Percentiles rank a stretch among this genome's conserved stretches.
Evolutionary conservation across 2,888 invertebrate species (phyloP).

Genomic region (Nemapogon koenigi): DNA sequence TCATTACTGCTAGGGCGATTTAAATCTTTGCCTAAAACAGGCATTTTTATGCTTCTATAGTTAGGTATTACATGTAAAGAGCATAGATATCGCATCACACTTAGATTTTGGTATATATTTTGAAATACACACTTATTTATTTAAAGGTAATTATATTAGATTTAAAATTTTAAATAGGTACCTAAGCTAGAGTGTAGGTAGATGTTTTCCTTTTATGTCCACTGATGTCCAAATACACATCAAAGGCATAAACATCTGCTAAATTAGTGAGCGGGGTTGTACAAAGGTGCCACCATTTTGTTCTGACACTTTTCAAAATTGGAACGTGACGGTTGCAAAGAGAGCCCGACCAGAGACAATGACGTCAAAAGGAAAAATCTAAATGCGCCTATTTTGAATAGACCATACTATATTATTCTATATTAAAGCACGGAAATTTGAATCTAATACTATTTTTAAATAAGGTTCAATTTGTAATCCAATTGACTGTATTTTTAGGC

Average conservation of each 20-base stretch:
- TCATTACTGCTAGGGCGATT: too few relatives aligned
- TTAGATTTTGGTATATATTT: too few relatives aligned
- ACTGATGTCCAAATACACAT: too few relatives aligned
- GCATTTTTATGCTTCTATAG: too few relatives aligned
- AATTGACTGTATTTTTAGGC: conserved; percentile 25
- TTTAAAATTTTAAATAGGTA: too few relatives aligned
- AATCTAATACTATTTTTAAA: conserved; percentile 9
- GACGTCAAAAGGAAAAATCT: conserved; percentile 65
- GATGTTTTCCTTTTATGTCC: too few relatives aligned
- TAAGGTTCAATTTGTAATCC: conserved; percentile 30
- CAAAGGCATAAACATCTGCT: conserved; percentile 40
- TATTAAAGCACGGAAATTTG: conserved; percentile 2
- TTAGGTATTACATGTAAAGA: too few relatives aligned
- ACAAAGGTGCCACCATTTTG: conserved; percentile 61
- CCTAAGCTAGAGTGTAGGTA: too few relatives aligned
- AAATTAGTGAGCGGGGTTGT: conserved; percentile 36
- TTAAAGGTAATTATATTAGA: too few relatives aligned
- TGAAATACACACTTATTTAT: too few relatives aligned
- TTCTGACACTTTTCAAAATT: conserved; percentile 65
- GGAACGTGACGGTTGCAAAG: conserved; percentile 63
- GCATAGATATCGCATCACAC: too few relatives aligned
- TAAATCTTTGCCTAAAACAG: too few relatives aligned
- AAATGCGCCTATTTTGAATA: conserved; percentile 59
- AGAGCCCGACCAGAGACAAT: conserved; percentile 59
- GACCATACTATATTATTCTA: conserved; percentile 39